These are phyloP conservation scores for Drosophila mojavensis DNA, from an alignment of 1,140 invertebrate species.

Conservation along the genomic window DNA sequence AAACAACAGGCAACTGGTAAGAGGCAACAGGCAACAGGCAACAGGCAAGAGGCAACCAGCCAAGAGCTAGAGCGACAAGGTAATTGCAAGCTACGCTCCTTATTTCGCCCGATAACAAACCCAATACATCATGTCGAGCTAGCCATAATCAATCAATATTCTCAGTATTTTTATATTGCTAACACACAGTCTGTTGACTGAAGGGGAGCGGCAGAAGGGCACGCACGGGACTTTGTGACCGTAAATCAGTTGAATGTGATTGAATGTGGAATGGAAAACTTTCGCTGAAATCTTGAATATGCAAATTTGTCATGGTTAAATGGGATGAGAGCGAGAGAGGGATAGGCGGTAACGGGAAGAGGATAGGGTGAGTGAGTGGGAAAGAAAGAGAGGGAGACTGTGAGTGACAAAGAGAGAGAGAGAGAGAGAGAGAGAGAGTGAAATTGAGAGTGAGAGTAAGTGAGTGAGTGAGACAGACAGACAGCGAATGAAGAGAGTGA, in stretches of 20 bases:
- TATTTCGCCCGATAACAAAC: slow-evolving; percentile 39
- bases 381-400: too few species aligned
- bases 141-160: slow-evolving; percentile 74
- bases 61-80: slow-evolving; percentile 38
- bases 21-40: background rate
- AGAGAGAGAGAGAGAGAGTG: background rate
- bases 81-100: slow-evolving; percentile 59
- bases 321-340: too few species aligned
- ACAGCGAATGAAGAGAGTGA: too few species aligned
- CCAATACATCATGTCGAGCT: slow-evolving; percentile 68
- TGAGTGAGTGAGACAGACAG: too few species aligned
- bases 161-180: slow-evolving; percentile 57
- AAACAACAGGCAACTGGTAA: background rate
- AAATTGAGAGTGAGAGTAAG: too few species aligned
- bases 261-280: slow-evolving; percentile 8
- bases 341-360: too few species aligned
- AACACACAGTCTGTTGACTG: slow-evolving; percentile 23
- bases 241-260: slow-evolving; percentile 24
- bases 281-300: background rate
- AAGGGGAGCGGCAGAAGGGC: too few species aligned
- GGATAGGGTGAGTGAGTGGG: background rate
- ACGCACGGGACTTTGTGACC: background rate
- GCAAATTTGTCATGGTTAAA: background rate
- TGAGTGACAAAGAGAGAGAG: background rate
- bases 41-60: slow-evolving; percentile 3